A percentile compares a stretch with the other conserved stretches of the same genome.
Evolutionary conservation across 92 coral and sea anemone species (phyloP).

Genomic region (Parazoanthus darwini): DNA sequence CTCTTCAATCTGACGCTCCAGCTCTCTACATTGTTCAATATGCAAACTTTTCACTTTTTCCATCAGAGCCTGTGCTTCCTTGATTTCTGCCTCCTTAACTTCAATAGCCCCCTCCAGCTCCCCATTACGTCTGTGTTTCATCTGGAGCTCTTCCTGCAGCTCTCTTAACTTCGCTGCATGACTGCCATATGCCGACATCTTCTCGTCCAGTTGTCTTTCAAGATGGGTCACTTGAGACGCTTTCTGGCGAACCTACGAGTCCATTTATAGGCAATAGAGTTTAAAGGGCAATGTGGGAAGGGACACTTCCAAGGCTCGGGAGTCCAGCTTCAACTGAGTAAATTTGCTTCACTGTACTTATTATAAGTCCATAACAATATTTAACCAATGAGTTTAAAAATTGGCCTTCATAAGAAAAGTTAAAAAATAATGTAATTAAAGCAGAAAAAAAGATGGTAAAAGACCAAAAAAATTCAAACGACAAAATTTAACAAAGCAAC

Average conservation of each 20-base stretch:
- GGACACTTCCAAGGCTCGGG: background rate
- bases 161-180: conserved; percentile 68
- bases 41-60: conserved; percentile 87
- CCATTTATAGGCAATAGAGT: background rate
- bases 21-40: conserved; percentile 85
- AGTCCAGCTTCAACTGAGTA: background rate
- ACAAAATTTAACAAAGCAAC: too few relatives aligned
- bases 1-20: conserved; percentile 94
- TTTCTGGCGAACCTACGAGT: conserved; percentile 78
- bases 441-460: too few relatives aligned
- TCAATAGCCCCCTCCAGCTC: conserved; percentile 72
- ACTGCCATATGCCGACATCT: conserved; percentile 71
- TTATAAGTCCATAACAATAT: too few relatives aligned
- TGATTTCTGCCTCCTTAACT: conserved; percentile 69
- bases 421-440: too few relatives aligned
- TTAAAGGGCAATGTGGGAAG: background rate
- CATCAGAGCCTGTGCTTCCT: conserved; percentile 75
- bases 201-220: conserved; percentile 81
- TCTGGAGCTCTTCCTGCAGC: conserved; percentile 68
- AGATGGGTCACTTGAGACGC: conserved; percentile 64
- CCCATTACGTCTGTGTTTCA: conserved; percentile 56
- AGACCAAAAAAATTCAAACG: too few relatives aligned
- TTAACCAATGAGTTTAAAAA: too few relatives aligned
- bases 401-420: too few relatives aligned
- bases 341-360: background rate